Evolutionary conservation across 2,113 vertebrate genomes (phyloP), one percentile per base, ranked within the genome.

Genomic region (Tachysurus vachellii): DNA sequence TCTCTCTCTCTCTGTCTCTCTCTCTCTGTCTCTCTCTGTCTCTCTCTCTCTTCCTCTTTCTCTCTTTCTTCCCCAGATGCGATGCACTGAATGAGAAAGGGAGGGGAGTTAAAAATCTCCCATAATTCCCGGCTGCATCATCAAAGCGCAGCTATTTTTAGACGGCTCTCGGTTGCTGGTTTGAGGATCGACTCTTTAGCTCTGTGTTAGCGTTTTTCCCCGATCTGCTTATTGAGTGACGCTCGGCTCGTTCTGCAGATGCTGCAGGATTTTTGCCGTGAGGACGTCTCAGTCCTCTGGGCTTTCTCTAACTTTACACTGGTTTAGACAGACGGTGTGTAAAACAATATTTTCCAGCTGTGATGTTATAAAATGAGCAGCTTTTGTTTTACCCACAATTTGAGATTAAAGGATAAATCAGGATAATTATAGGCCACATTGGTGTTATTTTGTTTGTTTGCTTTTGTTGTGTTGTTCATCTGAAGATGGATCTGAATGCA

Each of bases 91-190:
- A 81, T 68, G 50, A 9, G 79, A 62, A 59, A 61, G 53, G 85
- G 87, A 70, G 44, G 71, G 80, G 73, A 56, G 66, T 28, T 85
- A 75, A 83, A 71, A 91, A 80, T 86, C 90, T 93, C 92, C 92
- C 89, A 89, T 85, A 92, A 92, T 86, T 92, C 90, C 87, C 91
- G 87, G 83, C 90, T 92, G 91, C 93, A 93, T 93, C 93, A 93
- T 94, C 91, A 92, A 92, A 93, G 89, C 85, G 88, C 47, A 66
- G 83, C 89, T 95, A 95, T 94, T 91, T 95, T 95, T 94, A 95
- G 94, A 87, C 64, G 23, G 53, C 75, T 54, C 3, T 31, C 57
- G 82, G 92, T 91, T 91, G 87, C 88, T 91, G 91, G 56, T 64
- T 85, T 61, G 77, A 85, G 79, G 88, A 90, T 88, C 90, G 86